Conservation (phyloP, 2,113 vertebrate genomes). For the Halcyon senegalensis region DNA sequence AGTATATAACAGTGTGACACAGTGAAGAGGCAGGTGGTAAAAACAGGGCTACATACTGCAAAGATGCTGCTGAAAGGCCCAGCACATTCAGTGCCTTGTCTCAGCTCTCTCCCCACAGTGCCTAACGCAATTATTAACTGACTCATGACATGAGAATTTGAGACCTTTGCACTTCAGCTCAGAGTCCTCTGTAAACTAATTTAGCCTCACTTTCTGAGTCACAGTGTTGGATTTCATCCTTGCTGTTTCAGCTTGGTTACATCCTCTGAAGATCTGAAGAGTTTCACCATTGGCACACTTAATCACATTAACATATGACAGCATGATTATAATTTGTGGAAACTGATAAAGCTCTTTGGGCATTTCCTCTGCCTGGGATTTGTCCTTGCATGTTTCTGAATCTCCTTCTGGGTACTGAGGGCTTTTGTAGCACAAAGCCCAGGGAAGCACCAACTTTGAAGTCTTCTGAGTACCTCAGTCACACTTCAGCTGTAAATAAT, state of each 20-base stretch:
- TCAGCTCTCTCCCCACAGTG: not conserved
- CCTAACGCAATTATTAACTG: not conserved
- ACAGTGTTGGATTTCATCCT: not conserved
- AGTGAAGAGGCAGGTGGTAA: not conserved
- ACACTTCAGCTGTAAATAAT: constrained; percentile 3
- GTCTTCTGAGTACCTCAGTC: not conserved
- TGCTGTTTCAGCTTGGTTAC: not conserved
- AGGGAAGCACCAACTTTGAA: constrained; percentile 10
- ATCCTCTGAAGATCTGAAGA: not conserved
- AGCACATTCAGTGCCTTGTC: rapidly evolving
- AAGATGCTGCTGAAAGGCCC: not conserved
- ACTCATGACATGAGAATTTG: not conserved
- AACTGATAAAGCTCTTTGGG: not conserved
- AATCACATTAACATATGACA: not conserved
- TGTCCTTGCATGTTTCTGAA: not conserved
- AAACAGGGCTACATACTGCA: not conserved
- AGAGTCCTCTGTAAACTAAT: not conserved
- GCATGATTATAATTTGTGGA: not conserved
- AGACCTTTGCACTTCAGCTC: not conserved
- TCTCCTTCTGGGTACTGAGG: not conserved
- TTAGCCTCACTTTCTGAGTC: not conserved
- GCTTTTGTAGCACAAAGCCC: not conserved
- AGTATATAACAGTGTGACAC: not conserved
- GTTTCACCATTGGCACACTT: not conserved
- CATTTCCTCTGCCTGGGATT: not conserved